Base-by-base conservation (phyloP, 1,140 invertebrate species). In the Vanessa tameamea region DNA sequence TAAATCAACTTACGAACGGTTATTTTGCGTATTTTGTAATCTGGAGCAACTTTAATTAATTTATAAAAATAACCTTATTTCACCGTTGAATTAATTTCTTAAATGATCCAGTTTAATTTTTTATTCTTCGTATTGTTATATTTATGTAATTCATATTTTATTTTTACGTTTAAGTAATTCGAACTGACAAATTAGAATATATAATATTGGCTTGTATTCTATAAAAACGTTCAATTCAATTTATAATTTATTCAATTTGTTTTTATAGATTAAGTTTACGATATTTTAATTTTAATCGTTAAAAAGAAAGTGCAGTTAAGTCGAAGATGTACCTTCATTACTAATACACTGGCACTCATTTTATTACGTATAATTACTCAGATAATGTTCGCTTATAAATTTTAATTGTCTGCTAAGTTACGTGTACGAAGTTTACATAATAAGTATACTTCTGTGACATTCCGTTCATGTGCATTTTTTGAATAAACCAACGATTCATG, bases 401-500 rank as follows among this genome's bases (percentile, higher is more conserved):
- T 65, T 65, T 65, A 65, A 65, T 65, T 65, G 23, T 50, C 47
- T 50, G 13, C 47, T n/a, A 61, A 37, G 26, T 61, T 61, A 61
- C 57, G 57, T 61, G 26, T 61, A 61, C 14, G 26, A n/a, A 55
- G 57, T 37, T 61, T 61, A 61, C 57, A 16, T 61, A 61, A 61
- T 5, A 57, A 26, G 53, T 23, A 14, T 37, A 37, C 6, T 31
- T 61, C 31, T 37, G 57, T 31, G 23, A 61, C 57, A 61, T 61
- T 61, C 23, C 57, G 57, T 61, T 61, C 57, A 37, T 61, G 57
- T 11, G 57, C 31, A 57, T 61, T 61, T 59, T 61, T 31, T 31
- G 57, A 61, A 43, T 31, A 37, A 37, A 37, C 13, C 31, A 6
- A 57, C 57, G 6, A 37, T 61, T 37, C 31, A n/a, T n/a, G 26